Conservation (phyloP, 2,113 vertebrate genomes). For the Alouatta palliata region DNA sequence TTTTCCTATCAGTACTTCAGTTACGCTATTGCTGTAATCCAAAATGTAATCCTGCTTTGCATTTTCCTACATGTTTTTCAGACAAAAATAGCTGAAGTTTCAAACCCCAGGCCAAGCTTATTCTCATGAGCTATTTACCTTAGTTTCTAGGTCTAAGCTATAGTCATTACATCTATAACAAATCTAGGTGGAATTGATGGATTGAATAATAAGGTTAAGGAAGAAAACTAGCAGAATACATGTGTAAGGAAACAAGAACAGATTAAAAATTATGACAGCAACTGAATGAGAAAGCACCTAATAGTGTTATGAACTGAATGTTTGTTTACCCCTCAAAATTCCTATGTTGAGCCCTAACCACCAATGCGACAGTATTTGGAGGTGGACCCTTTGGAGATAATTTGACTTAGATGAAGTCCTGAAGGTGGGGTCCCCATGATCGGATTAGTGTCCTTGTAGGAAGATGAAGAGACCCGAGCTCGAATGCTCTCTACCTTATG, state of each 20-base stretch:
- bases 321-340: not conserved
- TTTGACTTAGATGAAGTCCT: not conserved
- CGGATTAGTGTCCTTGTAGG: not conserved
- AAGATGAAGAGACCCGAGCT: not conserved
- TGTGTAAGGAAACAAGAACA: not conserved
- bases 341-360: not conserved
- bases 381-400: not conserved
- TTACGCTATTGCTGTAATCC: not conserved
- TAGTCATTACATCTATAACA: not conserved
- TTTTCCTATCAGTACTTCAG: not conserved
- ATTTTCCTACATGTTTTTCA: conserved; percentile 10
- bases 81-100: conserved; percentile 4
- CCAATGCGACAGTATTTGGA: not conserved
- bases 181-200: not conserved
- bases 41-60: not conserved
- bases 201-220: not conserved
- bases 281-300: not conserved
- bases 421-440: not conserved
- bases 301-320: not conserved
- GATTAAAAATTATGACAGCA: not conserved
- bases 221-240: conserved; percentile 14
- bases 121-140: not conserved
- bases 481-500: not conserved
- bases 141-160: not conserved
- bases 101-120: not conserved